phyloP scores from a whole-genome alignment of 2,113 vertebrate species.

The Rhabdomys dilectus region DNA sequence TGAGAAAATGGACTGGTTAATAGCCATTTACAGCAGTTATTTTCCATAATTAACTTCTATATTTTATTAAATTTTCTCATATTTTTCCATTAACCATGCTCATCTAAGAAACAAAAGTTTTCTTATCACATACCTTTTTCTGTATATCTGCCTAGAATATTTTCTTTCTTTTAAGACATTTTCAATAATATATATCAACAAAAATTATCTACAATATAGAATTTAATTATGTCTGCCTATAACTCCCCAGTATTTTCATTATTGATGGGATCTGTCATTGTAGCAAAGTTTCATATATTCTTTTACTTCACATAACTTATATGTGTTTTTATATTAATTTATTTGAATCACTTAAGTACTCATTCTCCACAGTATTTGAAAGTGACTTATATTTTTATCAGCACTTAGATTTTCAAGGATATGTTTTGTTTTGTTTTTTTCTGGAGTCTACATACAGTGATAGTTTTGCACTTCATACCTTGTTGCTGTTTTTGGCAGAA shows the following conservation, averaged over 20 bases:
- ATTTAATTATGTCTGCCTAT: not conserved
- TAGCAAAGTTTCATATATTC: not conserved
- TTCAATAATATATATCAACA: not conserved
- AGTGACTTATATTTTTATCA: not conserved
- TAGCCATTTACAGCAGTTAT: not conserved
- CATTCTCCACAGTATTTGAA: constrained; percentile 3
- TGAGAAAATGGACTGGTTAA: not conserved
- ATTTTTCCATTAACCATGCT: not conserved
- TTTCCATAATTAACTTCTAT: constrained; percentile 22
- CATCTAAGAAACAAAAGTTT: not conserved
- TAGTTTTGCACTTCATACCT: not conserved
- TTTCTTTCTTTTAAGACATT: not conserved
- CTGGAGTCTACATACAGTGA: not conserved
- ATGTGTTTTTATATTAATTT: not conserved
- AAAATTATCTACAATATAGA: not conserved
- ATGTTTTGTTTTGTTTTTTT: constrained; percentile 61
- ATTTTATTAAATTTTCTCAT: not conserved
- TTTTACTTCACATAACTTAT: constrained; percentile 22
- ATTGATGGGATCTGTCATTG: not conserved
- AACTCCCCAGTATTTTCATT: not conserved
- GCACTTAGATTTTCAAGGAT: constrained; percentile 40
- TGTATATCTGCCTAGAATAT: not conserved
- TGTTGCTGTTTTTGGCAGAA: constrained; percentile 26
- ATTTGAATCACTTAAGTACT: not conserved
- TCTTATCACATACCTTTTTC: not conserved